Evolutionary conservation across 2,113 vertebrate species (phyloP), one percentile per base, ranked within the genome.

Genomic region (Anoplopoma fimbria): DNA sequence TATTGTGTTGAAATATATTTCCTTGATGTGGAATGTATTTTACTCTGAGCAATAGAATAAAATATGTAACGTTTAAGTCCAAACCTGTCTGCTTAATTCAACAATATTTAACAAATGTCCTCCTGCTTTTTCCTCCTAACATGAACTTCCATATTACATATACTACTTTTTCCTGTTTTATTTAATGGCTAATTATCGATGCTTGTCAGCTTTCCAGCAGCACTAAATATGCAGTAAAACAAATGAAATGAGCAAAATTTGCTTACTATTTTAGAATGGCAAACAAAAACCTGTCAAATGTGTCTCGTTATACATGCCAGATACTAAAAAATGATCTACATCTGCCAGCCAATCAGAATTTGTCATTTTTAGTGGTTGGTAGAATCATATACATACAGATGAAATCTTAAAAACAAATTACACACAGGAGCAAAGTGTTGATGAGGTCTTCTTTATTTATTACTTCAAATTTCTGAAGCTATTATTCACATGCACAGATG

Each of bases 11-110:
- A 71, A 85, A 84, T 82, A 83, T 90, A 75, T 90, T 86, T 85
- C 71, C 71, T 85, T 58, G 71, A 51, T n/a, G 74, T 92, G 68
- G 91, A 85, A 89, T 89, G 86, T 91, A 86, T 92, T 91, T 88
- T 84, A 87, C 78, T 89, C 83, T 70, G 77, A 94, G 87, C 88
- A 88, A 85, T 88, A 86, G 81, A 94, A 93, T 94, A 93, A 94
- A 95, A 90, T 67, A 38, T 86, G 63, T 61, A 63, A 89, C 42
- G 25, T 49, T 42, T 42, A 84, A 64, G 21, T 84, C 45, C 63
- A 40, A 33, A 53, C 58, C 2, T 67, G 55, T 23, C 75, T 74
- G n/a, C 3, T 80, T 68, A 40, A 65, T 84, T 23, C 29, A 12
- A 67, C 63, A 36, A 47, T 9, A 31, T 45, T 29, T n/a, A 63